Conservation (phyloP, 2,797 vertebrate genomes). For the Pangasius larnaudii region DNA sequence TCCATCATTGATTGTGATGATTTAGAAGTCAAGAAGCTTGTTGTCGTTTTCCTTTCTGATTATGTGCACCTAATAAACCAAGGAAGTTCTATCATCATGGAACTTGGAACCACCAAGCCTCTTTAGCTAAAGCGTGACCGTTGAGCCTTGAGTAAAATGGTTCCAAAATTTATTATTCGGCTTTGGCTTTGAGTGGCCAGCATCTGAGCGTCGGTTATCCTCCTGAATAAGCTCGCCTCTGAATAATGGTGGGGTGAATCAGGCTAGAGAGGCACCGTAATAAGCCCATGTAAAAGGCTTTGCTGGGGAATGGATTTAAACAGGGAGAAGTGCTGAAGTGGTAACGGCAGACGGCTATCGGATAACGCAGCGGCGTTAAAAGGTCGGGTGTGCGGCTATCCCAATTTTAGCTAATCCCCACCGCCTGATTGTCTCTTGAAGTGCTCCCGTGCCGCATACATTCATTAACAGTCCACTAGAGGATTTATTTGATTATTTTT, state of each 20-base stretch:
- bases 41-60: background rate
- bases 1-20: background rate
- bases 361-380: slow-evolving; percentile 73
- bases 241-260: slow-evolving; percentile 59
- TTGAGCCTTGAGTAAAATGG: slow-evolving; percentile 5
- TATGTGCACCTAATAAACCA: background rate
- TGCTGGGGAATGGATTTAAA: slow-evolving; percentile 67
- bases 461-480: slow-evolving; percentile 71
- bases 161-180: slow-evolving; percentile 26
- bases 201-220: slow-evolving; percentile 37
- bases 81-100: slow-evolving; percentile 1
- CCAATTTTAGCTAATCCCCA: slow-evolving; percentile 78
- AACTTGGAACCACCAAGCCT: slow-evolving; percentile 14
- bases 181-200: slow-evolving; percentile 4
- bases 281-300: slow-evolving; percentile 65
- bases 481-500: slow-evolving; percentile 77
- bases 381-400: slow-evolving; percentile 68
- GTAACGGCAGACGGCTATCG: slow-evolving; percentile 65
- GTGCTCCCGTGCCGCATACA: slow-evolving; percentile 72
- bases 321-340: slow-evolving; percentile 56
- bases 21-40: background rate
- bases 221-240: slow-evolving; percentile 56
- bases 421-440: slow-evolving; percentile 77
- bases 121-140: slow-evolving; percentile 8
- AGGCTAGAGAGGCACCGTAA: slow-evolving; percentile 55